Base-by-base conservation (phyloP, 2,888 invertebrate species). In the Drosophila cracens region DNA sequence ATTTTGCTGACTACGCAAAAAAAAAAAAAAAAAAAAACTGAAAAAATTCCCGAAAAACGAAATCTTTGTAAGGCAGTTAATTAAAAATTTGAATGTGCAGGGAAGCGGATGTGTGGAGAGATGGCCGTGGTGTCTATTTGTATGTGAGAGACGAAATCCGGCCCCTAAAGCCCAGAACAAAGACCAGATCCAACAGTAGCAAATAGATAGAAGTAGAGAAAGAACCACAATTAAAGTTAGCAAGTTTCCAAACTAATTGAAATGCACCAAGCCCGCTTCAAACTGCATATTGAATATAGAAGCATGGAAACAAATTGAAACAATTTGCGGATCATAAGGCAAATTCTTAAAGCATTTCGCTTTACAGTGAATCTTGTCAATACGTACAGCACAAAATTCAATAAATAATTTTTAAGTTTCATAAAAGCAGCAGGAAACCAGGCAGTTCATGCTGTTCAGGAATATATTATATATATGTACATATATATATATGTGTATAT, bases 61-160 rank as follows among this genome's bases (percentile, higher is more conserved):
- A 88, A 88, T 84, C 89, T 88, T 84, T 87, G 87, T 76, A 72
- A 89, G 84, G 79, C 83, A 84, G 89, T 84, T 84, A 84, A 84
- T 84, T 84, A 84, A 84, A 84, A 84, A 88, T 74, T 88, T 66
- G 53, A 64, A 61, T 61, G 71, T 57, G 51, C 60, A 53, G 65
- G 64, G 21, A 40, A 43, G 40, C 60, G 34, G 54, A 52, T 43
- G 53, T 29, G 38, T 16, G 34, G 38, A 38, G 48, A 74, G 51
- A 21, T 18, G 21, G 27, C 38, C n/a, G 3, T 29, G 3, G 18
- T 38, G 40, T 62, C 52, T 53, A 54, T 53, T 43, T 48, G 40
- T 34, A 21, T 62, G 31, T 40, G 46, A 43, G 40, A 33, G 59
- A 60, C 69, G 49, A 70, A 70, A 33, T 56, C 13, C 38, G 13